Base-by-base conservation (phyloP, 1,140 invertebrate species). In the Caerostris extrusa region DNA sequence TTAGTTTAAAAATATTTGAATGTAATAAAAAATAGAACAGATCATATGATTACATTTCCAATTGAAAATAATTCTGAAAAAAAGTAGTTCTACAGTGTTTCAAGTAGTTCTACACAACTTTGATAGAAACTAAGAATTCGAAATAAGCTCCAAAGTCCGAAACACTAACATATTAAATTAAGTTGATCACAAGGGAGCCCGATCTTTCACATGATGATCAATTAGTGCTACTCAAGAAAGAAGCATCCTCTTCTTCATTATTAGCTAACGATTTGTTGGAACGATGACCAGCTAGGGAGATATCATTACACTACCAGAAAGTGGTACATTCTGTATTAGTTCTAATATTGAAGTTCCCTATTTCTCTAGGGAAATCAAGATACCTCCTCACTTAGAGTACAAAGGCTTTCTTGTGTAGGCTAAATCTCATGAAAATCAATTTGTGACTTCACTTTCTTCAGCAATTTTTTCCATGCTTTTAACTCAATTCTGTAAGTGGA, bases 311-410 rank as follows among this genome's bases (percentile, higher is more conserved):
- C 56, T 85, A 85, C 55, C 55, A 57, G 56, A 85, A 85, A 85
- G 82, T 85, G 55, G 55, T 85, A 56, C 57, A 58, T 57, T 17
- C 55, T 19, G 82, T 85, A 57, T 85, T 17, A 85, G 82, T 34
- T 85, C 56, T 56, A 85, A 85, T 85, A 85, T 85, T 58, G 56
- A 82, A 57, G 82, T 58, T 85, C 82, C 19, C 56, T 19, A 12
- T 57, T 58, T 57, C 82, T 85, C 82, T 19, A 85, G 82, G 82
- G 82, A 85, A 85, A 85, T 85, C 82, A 85, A 85, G 82, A 57
- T 85, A 56, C 19, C 82, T 17, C 57, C 55, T 57, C 71, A 77
- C 71, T 77, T 77, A 7, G 71, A 77, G 71, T 77, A 77, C 34
- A 77, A 77, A 77, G 71, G 71, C 8, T 53, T 77, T 77, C 71